These are phyloP conservation scores for Halictus rubicundus DNA, from an alignment of 1,140 invertebrate genomes.

Conservation along the genomic window DNA sequence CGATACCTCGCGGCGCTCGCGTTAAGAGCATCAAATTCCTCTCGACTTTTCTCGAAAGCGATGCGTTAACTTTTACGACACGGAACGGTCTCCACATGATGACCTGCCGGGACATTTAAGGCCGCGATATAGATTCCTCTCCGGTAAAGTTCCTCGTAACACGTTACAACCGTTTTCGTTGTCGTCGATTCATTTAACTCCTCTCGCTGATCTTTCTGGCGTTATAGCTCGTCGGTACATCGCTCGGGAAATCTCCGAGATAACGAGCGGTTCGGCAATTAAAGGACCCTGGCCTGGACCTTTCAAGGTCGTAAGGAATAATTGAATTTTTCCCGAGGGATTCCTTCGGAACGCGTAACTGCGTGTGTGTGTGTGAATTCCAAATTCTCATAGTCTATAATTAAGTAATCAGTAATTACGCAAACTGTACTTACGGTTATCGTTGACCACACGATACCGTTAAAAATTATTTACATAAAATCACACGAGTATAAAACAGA, in stretches of 20 bases:
- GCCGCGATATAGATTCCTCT: background rate
- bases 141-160: background rate
- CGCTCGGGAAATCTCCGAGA: conserved; percentile 52
- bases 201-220: background rate
- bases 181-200: conserved; percentile 22
- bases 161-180: conserved; percentile 6
- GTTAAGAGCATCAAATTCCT: background rate
- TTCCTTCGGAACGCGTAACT: background rate
- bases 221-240: conserved; percentile 39
- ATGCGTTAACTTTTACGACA: background rate
- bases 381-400: no score
- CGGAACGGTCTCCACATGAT: background rate
- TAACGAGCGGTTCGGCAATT: conserved; percentile 44
- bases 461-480: no score
- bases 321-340: conserved; percentile 4
- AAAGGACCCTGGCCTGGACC: conserved; percentile 30
- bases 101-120: background rate
- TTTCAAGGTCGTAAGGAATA: conserved; percentile 17
- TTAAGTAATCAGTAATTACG: no score
- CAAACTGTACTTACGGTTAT: no score
- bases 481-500: no score
- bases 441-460: no score
- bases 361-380: background rate
- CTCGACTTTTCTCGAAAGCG: no score
- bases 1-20: no score